Evolutionary conservation across 2,888 invertebrate species (phyloP), one percentile per base, ranked within the genome.

Genomic region (Poecilobothrus nobilitatus): DNA sequence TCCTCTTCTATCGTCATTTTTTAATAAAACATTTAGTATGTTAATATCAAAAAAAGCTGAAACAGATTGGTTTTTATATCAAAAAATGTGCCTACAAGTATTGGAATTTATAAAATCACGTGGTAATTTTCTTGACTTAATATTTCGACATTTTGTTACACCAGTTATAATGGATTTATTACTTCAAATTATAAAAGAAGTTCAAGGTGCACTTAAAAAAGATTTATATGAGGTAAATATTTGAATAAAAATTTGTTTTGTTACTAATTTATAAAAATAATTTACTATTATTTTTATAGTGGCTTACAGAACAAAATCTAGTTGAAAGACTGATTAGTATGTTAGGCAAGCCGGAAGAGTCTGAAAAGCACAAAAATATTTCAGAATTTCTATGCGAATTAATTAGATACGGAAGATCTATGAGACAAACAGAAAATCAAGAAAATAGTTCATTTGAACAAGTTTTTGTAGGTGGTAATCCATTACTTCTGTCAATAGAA

Each of bases 91-190:
- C 84, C 89, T 94, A 79, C 90, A 95, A 84, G 91, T 95, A 79
- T 86, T 96, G 84, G 94, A 95, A 82, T 95, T 94, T 86, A 87
- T 97, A 80, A 92, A 94, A 83, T 87, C 89, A 71, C 89, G 91
- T 80, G 89, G 91, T 75, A 91, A 91, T 83, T 95, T 95, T 85
- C 87, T 97, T 80, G 89, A 91, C 74, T 88, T 91, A 80, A 86
- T 97, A 79, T 85, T 96, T 79, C 89, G 90, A 77, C 96, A 97
- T 84, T 87, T 97, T 78, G 91, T 92, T 77, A 96, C 95, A 66
- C 96, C 96, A 33, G 95, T 96, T 76, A 91, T 97, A 77, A 94
- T 95, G 86, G 96, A 97, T 86, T 87, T 95, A 76, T 88, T 95
- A 80, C 85, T 90, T 77, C 91, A 92, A 83, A 88, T 92, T 79